These are phyloP conservation scores for Oryzias melastigma DNA, from an alignment of 2,113 vertebrate species.

Conservation along the genomic window DNA sequence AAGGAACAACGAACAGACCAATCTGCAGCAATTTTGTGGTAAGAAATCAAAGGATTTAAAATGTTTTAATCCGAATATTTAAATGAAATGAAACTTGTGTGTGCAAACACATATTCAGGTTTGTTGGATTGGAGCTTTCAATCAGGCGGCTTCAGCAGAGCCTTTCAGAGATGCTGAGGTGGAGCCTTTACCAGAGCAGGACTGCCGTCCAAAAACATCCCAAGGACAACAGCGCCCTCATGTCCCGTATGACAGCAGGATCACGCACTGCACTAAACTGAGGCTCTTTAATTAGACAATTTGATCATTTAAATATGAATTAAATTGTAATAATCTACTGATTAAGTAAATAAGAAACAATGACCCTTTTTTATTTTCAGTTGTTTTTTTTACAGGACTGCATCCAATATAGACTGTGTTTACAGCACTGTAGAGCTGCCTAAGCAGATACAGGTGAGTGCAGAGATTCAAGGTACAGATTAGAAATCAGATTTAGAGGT, in stretches of 20 bases:
- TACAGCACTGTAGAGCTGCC: conserved; percentile 40
- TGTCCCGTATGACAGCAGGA: conserved; percentile 47
- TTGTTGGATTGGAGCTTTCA: conserved; percentile 13
- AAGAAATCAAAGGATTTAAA: not conserved
- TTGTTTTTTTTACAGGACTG: conserved; percentile 31
- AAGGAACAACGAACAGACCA: not conserved
- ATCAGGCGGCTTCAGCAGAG: not conserved
- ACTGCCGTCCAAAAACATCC: not conserved
- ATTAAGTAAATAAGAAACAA: no score
- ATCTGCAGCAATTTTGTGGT: conserved; percentile 15
- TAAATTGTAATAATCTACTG: conserved; percentile 6
- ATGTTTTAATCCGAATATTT: not conserved
- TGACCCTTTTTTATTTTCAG: no score
- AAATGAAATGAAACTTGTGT: not conserved
- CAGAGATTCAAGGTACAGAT: not conserved
- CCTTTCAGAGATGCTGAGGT: conserved; percentile 39
- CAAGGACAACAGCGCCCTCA: conserved; percentile 22
- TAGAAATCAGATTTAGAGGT: not conserved
- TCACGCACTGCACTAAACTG: not conserved
- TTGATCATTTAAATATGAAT: conserved; percentile 26
- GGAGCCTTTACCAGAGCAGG: conserved; percentile 29
- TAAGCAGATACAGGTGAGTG: conserved; percentile 29
- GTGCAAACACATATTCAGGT: conserved; percentile 23
- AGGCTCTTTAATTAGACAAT: conserved; percentile 24
- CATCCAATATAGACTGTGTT: conserved; percentile 12